Base-by-base conservation (phyloP, 2,888 invertebrate genomes). In the Teleogryllus oceanicus region DNA sequence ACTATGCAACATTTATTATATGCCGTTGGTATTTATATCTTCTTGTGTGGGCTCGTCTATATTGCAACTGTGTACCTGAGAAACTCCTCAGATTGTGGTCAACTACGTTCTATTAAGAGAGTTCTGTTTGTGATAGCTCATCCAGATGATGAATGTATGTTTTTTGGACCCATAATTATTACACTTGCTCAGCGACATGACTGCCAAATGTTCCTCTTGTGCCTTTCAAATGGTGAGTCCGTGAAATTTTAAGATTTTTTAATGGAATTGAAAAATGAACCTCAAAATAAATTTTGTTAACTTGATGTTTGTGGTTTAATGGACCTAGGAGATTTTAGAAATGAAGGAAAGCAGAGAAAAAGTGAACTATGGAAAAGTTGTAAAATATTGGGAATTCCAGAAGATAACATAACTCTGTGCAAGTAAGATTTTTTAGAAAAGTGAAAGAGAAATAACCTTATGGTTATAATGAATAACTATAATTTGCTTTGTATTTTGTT, bases 91-190 rank as follows among this genome's bases (percentile, higher is more conserved):
- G 83, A 89, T 51, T 86, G 90, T 76, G 88, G 88, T 1, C 87
- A 90, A 83, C 88, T 88, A 80, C 88, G 88, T 51, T 89, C 89
- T 50, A 88, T 90, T 18, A 87, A 89, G 74, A 88, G 94, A 83
- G 91, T 96, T 76, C 88, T 98, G 50, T 86, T 99, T 79, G 92
- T 98, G 2, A 94, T 92, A 76, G 97, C 99, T 37, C 99, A 99
- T 89, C 99, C 99, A 20, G 99, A 99, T 87, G 99, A 99, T 87
- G 99, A 99, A 87, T 96, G 96, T 84, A 98, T 99, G 99, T 99
- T 99, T 87, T 99, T 99, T 87, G 96, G 97, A 0, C 99, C 99
- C 21, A 91, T 94, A 75, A 92, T 97, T 82, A 90, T 94, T 82
- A 90, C 93, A 85, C 88, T 95, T 81, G 85, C 88, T 2, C 91